Base-by-base conservation (phyloP, 2,797 vertebrate species). In the Forpus xanthops region DNA sequence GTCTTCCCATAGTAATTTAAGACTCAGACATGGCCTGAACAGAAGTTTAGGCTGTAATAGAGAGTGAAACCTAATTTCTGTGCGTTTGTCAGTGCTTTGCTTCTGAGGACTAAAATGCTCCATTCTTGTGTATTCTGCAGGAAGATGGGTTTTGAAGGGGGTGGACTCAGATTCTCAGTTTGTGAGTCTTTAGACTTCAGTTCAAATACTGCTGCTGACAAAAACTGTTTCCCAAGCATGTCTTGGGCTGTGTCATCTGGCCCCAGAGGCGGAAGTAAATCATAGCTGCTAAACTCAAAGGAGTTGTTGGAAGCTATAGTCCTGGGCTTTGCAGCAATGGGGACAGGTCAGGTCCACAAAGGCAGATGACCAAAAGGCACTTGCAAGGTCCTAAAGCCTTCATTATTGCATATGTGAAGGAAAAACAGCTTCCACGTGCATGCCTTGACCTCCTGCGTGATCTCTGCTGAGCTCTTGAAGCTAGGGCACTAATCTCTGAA, bases 361-460 rank as follows among this genome's bases (percentile, higher is more conserved):
- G 55, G 35, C 62, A 62, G 35, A 5, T 33, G 41, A 19, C 27
- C 49, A 44, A 67, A 76, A 23, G n/a, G 16, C 5, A 0, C 44
- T 73, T 66, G 30, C 21, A 52, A 42, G 14, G 24, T 73, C 45
- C 85, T 55, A 73, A 47, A 85, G 44, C 28, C 35, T 33, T 82
- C 27, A 7, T 89, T 91, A 67, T 89, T 83, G 61, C 44, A 25
- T 79, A 61, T 82, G 45, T 74, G 65, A 87, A 67, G 49, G 81
- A 53, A 85, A 78, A 85, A 0, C 52, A 65, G 52, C 44, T 85
- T 44, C 74, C 55, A 42, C 0, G 0, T 70, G 44, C 17, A 3
- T 9, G 8, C 61, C 28, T 76, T 80, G 87, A 80, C 87, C 85
- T 92, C 72, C 25, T 91, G 28, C 45, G 81, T 94, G 90, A 93